Evolutionary conservation across 2,797 vertebrate genomes (phyloP).

Genomic region (Mormyrus proboscirostris): DNA sequence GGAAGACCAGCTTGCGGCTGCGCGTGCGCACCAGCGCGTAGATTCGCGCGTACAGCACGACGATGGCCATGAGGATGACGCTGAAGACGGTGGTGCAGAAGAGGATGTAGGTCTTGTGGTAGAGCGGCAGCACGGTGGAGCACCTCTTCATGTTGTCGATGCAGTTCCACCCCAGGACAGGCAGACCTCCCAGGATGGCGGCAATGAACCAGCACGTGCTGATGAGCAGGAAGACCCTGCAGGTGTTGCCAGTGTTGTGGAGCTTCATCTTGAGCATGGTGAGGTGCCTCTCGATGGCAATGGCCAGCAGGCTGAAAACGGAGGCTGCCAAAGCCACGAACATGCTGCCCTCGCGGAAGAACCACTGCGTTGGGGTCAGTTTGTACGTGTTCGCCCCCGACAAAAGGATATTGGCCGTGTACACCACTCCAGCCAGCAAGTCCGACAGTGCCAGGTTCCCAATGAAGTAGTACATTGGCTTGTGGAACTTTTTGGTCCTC

Average conservation of each 20-base stretch:
- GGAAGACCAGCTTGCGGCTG: conserved; percentile 84
- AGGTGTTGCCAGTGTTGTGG: conserved; percentile 84
- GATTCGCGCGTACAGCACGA: conserved; percentile 88
- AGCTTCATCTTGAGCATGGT: conserved; percentile 98
- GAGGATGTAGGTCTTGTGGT: conserved; percentile 96
- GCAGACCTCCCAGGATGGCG: conserved; percentile 76
- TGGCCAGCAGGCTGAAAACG: conserved; percentile 91
- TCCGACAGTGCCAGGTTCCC: conserved; percentile 97
- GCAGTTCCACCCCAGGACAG: conserved; percentile 97
- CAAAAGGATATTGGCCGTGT: conserved; percentile 85
- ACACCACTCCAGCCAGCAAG: conserved; percentile 87
- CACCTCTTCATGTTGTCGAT: conserved; percentile 66
- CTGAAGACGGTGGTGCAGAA: conserved; percentile 95
- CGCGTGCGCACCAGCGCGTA: conserved; percentile 85
- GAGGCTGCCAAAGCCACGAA: conserved; percentile 92
- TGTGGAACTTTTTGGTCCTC: conserved; percentile 98
- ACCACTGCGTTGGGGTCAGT: conserved; percentile 86
- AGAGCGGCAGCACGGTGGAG: conserved; percentile 90
- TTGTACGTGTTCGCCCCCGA: conserved; percentile 88
- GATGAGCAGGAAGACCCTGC: conserved; percentile 89
- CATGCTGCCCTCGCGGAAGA: conserved; percentile 91
- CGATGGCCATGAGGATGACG: conserved; percentile 82
- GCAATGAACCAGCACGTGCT: conserved; percentile 90
- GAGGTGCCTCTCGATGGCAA: conserved; percentile 92
- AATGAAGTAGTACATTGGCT: conserved; percentile 98